Conservation (phyloP, 1,140 invertebrate species). For the Megalonaias nervosa region DNA sequence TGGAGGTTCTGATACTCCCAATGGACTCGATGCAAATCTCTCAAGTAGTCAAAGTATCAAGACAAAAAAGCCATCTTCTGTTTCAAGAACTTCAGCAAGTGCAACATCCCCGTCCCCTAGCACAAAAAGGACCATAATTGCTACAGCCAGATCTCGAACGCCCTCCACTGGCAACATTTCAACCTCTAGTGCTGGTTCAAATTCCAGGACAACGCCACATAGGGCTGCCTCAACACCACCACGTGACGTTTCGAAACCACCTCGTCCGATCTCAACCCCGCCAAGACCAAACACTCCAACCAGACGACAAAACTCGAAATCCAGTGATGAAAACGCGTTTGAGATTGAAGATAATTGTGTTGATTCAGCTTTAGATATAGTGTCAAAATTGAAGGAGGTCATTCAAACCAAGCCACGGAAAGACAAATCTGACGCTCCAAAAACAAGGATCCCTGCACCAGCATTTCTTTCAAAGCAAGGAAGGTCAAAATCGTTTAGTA, state of each 20-base stretch:
- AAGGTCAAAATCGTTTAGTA: conserved; percentile 55
- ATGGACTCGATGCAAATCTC: conserved; percentile 33
- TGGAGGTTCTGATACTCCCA: conserved; percentile 38
- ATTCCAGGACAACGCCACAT: not conserved
- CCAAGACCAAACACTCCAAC: conserved; percentile 39
- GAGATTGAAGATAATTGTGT: conserved; percentile 32
- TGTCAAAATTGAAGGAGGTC: conserved; percentile 64
- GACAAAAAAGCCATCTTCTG: conserved; percentile 31
- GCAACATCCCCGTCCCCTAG: conserved; percentile 2
- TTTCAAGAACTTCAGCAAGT: conserved; percentile 1
- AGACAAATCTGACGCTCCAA: conserved; percentile 43
- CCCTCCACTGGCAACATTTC: no score
- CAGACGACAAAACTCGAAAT: conserved; percentile 26
- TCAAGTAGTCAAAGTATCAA: conserved; percentile 46
- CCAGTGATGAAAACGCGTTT: conserved; percentile 31
- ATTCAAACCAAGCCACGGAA: conserved; percentile 55
- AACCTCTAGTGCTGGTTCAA: no score
- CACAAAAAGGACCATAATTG: no score
- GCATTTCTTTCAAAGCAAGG: conserved; percentile 36
- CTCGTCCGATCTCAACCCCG: conserved; percentile 40
- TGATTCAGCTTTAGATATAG: conserved; percentile 44
- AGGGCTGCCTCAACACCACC: conserved; percentile 3
- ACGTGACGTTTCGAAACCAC: conserved; percentile 33
- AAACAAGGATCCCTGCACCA: conserved; percentile 59
- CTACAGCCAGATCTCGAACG: no score